Evolutionary conservation across 2,888 invertebrate species (phyloP).

Genomic region (Ecliptopera silaceata): DNA sequence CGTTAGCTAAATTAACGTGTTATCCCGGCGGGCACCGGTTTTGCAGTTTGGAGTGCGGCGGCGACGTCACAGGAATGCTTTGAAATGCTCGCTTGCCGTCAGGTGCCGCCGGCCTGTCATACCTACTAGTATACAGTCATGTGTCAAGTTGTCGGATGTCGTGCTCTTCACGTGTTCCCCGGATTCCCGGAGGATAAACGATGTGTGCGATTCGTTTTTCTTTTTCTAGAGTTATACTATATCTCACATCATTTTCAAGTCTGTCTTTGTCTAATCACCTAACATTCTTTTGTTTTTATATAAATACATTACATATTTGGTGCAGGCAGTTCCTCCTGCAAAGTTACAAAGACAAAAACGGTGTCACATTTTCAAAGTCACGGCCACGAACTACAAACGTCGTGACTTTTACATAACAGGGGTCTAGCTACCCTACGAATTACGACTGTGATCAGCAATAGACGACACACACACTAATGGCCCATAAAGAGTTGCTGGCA

Average conservation of each 20-base stretch:
- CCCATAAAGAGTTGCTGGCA: background rate
- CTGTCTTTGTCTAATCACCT: background rate
- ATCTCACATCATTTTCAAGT: background rate
- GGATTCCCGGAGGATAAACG: background rate
- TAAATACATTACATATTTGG: no score
- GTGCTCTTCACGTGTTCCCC: constrained; percentile 1
- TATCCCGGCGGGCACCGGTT: constrained; percentile 46
- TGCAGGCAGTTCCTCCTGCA: no score
- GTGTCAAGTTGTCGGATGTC: constrained; percentile 10
- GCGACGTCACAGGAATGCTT: constrained; percentile 48
- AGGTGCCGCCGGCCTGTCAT: constrained; percentile 4
- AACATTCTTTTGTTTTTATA: no score
- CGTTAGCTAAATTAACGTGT: constrained; percentile 77
- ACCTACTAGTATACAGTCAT: constrained; percentile 1
- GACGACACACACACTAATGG: background rate
- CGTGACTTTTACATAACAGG: background rate
- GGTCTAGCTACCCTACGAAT: background rate
- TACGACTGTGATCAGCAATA: background rate
- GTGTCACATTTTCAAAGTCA: background rate
- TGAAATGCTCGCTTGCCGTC: constrained; percentile 34
- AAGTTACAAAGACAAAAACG: background rate
- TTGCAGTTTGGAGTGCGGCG: constrained; percentile 42
- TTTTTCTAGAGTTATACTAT: no score
- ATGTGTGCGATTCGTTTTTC: background rate
- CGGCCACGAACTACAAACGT: background rate